These are phyloP conservation scores for Raja brachyura DNA, from an alignment of 2,113 vertebrate genomes.

Conservation along the genomic window DNA sequence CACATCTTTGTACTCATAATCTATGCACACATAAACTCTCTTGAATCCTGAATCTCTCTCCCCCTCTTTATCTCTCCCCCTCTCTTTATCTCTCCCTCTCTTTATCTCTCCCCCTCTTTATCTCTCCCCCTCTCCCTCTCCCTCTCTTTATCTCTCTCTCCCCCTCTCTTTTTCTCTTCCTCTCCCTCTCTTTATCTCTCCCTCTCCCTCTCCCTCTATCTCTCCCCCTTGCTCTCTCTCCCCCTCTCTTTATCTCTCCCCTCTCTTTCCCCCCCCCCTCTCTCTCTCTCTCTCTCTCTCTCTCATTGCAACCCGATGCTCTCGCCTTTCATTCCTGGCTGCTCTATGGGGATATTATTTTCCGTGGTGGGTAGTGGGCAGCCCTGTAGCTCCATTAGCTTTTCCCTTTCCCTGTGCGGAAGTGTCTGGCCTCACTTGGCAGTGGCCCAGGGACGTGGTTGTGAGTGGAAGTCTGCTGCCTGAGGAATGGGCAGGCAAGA, in stretches of 20 bases:
- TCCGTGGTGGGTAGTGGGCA: background rate
- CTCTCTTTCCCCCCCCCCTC: background rate
- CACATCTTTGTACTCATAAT: too few species aligned
- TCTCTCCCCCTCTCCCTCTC: too few species aligned
- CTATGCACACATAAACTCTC: too few species aligned
- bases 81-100: too few species aligned
- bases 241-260: background rate
- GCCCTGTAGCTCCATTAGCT: background rate
- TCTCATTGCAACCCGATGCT: too few species aligned
- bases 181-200: background rate
- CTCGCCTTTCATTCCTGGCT: background rate
- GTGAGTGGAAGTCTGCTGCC: background rate
- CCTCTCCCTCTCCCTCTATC: background rate
- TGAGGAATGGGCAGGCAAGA: background rate
- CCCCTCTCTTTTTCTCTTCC: background rate
- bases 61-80: too few species aligned
- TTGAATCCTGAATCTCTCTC: too few species aligned
- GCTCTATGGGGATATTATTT: background rate
- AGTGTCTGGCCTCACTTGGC: constrained; percentile 24
- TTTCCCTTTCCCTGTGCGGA: background rate
- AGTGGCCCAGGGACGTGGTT: background rate
- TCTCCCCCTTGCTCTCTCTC: too few species aligned
- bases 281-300: too few species aligned
- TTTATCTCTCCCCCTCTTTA: too few species aligned
- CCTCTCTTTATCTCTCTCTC: too few species aligned